Conservation (phyloP, 2,888 invertebrate genomes). For the Desoria tigrina region DNA sequence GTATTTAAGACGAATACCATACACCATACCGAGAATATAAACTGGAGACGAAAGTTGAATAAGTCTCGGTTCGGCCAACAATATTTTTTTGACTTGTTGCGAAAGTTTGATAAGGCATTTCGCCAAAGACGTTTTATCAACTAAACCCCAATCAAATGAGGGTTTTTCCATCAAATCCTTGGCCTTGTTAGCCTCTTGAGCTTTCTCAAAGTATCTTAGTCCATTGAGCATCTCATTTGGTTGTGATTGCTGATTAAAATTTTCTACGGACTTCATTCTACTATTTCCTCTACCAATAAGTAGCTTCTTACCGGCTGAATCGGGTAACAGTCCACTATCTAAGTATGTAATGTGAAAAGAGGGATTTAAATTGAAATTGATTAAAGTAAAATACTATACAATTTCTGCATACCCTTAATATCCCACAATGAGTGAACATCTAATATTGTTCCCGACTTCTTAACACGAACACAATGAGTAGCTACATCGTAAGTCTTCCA, state of each 20-base stretch:
- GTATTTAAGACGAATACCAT: no score
- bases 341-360: not conserved
- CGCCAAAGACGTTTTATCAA: slow-evolving; percentile 59
- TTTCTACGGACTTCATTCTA: slow-evolving; percentile 59
- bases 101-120: slow-evolving; percentile 62
- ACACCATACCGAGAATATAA: slow-evolving; percentile 67
- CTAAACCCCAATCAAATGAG: slow-evolving; percentile 55
- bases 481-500: slow-evolving; percentile 36
- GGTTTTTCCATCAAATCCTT: slow-evolving; percentile 56
- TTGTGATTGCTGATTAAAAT: slow-evolving; percentile 62
- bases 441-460: slow-evolving; percentile 63
- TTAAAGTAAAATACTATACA: no score
- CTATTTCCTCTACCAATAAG: slow-evolving; percentile 55
- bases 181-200: not conserved
- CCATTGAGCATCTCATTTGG: slow-evolving; percentile 64
- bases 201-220: slow-evolving; percentile 60
- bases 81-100: slow-evolving; percentile 59
- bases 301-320: slow-evolving; percentile 48
- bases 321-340: slow-evolving; percentile 43
- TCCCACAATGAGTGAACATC: slow-evolving; percentile 63
- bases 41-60: slow-evolving; percentile 62
- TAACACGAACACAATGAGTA: slow-evolving; percentile 63
- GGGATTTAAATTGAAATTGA: not conserved
- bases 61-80: slow-evolving; percentile 62
- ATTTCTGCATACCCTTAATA: slow-evolving; percentile 55